A percentile compares a stretch with the other conserved stretches of the same genome.
Evolutionary conservation across 1,140 invertebrate genomes (phyloP).

Genomic region (Leptonema lineaticorne): DNA sequence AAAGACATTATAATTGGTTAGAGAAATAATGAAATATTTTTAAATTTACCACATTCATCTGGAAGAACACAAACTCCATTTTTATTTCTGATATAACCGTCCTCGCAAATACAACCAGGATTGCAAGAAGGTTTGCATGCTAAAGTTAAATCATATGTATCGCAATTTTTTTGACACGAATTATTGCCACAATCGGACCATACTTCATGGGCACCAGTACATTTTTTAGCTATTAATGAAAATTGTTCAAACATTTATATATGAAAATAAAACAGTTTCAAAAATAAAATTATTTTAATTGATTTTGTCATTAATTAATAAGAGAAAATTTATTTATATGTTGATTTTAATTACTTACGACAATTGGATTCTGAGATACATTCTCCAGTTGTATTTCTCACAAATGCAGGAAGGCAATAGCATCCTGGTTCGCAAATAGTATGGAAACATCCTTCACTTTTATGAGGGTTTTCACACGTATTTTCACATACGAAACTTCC

Average conservation of each 20-base stretch:
- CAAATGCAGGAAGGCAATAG: not conserved
- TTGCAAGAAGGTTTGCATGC: not conserved
- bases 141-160: not conserved
- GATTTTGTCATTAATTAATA: not conserved
- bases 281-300: not conserved
- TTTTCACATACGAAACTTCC: conserved; percentile 4
- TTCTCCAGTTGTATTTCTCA: not conserved
- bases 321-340: not conserved
- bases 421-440: conserved; percentile 5
- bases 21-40: not conserved
- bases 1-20: not conserved
- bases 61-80: conserved; percentile 28
- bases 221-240: not conserved
- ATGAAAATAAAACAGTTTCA: not conserved
- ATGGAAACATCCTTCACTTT: not conserved
- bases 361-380: not conserved
- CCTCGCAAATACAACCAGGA: conserved; percentile 20
- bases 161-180: not conserved
- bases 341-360: not conserved
- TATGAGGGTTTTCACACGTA: conserved; percentile 1
- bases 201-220: not conserved
- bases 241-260: not conserved
- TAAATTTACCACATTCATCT: conserved; percentile 16
- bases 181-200: not conserved
- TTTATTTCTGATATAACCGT: conserved; percentile 24